A percentile compares a stretch with the other conserved stretches of the same genome.
These are phyloP conservation scores for Chanos chanos DNA, from an alignment of 2,797 vertebrate genomes.

Conservation along the genomic window DNA sequence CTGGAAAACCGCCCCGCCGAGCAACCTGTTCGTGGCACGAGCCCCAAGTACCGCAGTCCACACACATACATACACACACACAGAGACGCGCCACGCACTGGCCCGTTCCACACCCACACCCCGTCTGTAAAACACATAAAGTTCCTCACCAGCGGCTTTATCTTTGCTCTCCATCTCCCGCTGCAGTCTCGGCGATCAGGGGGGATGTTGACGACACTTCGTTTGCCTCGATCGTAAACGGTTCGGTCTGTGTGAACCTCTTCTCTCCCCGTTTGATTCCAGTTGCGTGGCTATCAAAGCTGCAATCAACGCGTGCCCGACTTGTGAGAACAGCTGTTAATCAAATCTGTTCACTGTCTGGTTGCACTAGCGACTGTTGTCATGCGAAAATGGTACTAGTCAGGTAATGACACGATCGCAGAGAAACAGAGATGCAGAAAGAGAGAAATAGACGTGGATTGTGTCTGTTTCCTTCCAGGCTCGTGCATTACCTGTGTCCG, in stretches of 20 bases:
- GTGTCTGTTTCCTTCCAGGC: constrained; percentile 33
- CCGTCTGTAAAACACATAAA: constrained; percentile 25
- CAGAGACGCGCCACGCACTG: constrained; percentile 27
- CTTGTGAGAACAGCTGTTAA: constrained; percentile 37
- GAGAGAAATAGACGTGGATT: constrained; percentile 6
- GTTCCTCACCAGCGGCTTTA: constrained; percentile 51
- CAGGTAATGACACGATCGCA: constrained; percentile 4
- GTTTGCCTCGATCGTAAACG: constrained; percentile 23
- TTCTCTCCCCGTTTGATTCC: constrained; percentile 55
- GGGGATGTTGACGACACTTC: constrained; percentile 65
- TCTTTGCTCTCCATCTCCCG: constrained; percentile 71
- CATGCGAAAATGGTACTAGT: too few species aligned
- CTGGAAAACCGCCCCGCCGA: constrained; percentile 31
- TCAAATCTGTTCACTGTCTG: too few species aligned
- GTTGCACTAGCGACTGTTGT: too few species aligned
- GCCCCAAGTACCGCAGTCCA: constrained; percentile 65
- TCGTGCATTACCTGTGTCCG: constrained; percentile 46
- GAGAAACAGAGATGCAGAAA: constrained; percentile 5
- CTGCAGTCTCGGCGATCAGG: constrained; percentile 65
- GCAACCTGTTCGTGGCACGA: constrained; percentile 35
- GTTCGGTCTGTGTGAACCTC: constrained; percentile 45
- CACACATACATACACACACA: constrained; percentile 40
- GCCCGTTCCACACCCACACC: constrained; percentile 32
- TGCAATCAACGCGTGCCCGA: constrained; percentile 62
- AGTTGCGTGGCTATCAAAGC: constrained; percentile 62